Percentiles rank a stretch among this genome's conserved stretches.
Evolutionary conservation across 2,797 vertebrate genomes (phyloP).

Genomic region (Linurgus olivaceus): DNA sequence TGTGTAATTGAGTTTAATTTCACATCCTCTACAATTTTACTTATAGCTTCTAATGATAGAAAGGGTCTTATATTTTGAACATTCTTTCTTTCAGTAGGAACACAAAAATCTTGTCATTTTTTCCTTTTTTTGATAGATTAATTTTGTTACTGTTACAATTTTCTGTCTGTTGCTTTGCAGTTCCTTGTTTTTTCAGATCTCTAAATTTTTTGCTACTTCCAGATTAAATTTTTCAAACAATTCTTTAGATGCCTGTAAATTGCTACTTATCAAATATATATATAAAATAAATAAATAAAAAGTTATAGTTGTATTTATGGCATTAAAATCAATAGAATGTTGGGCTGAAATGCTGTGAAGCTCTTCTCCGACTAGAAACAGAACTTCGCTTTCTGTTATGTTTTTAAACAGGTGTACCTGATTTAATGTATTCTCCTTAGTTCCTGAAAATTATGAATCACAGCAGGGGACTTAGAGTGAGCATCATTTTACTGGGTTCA

Average conservation of each 20-base stretch:
- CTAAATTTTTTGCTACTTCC: not conserved
- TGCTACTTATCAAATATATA: not conserved
- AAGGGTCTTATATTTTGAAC: not conserved
- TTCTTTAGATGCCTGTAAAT: not conserved
- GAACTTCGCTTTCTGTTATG: not conserved
- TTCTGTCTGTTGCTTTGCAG: not conserved
- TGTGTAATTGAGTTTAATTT: not conserved
- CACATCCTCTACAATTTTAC: not conserved
- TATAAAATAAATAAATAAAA: not conserved
- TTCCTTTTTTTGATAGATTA: not conserved
- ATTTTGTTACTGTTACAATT: not conserved
- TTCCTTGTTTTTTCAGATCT: not conserved
- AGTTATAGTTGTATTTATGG: not conserved
- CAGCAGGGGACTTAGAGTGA: not conserved
- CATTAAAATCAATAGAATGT: not conserved
- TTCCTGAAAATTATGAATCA: conserved; percentile 4
- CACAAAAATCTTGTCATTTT: not conserved
- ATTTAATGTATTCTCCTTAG: not conserved
- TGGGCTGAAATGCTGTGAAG: not conserved
- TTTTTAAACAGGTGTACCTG: not conserved
- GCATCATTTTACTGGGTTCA: not conserved
- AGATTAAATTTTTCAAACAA: not conserved
- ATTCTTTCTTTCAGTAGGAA: not conserved
- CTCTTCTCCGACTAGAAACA: not conserved
- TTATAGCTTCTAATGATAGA: not conserved